Base-by-base conservation (phyloP, 37 sponge, comb jelly and placozoan genomes). In the Tethya wilhelma region DNA sequence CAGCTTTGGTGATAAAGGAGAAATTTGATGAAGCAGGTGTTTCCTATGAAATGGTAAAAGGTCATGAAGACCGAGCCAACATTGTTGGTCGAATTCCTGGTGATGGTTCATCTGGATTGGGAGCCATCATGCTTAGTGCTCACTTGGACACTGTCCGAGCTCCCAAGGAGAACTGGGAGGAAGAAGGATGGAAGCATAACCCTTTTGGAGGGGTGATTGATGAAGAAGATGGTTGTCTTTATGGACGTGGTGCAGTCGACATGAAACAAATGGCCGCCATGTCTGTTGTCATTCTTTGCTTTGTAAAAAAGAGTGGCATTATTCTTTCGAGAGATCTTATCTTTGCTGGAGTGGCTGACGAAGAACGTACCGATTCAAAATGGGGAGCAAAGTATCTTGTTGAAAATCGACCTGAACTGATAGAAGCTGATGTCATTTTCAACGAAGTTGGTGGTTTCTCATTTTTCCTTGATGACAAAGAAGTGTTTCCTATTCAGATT, bases 211-310 rank as follows among this genome's bases (percentile, higher is more conserved):
- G 77, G 3, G 81, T 77, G 63, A 90, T 94, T 20, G 87, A 94
- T 63, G 88, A 90, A 64, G 94, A 86, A 69, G 94, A 94, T 53
- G 94, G 88, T 25, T 94, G 94, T 70, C 74, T 94, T 0, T 94
- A 94, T 67, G 94, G 94, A 25, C 69, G 94, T 22, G 94, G 94
- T 7, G 77, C 94, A 6, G 63, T 94, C 32, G 94, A 94, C 49
- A 94, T 94, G 94, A 94, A 94, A 38, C 63, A 94, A 66, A 90
- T 94, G 94, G 94, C 88, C 4, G 94, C 94, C 33, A 83, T 83
- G 84, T 87, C 84, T 7, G 84, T 86, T 46, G 58, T 78, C 3
- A 31, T 90, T 36, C 44, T 94, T 26, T 71, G 90, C 45, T 94
- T 90, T 62, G 34, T 94, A 0, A 82, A 86, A 56, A 78, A 67